Evolutionary conservation across 1,140 invertebrate genomes (phyloP), one percentile per base, ranked within the genome.

Genomic region (Ditylenchus dipsaci): DNA sequence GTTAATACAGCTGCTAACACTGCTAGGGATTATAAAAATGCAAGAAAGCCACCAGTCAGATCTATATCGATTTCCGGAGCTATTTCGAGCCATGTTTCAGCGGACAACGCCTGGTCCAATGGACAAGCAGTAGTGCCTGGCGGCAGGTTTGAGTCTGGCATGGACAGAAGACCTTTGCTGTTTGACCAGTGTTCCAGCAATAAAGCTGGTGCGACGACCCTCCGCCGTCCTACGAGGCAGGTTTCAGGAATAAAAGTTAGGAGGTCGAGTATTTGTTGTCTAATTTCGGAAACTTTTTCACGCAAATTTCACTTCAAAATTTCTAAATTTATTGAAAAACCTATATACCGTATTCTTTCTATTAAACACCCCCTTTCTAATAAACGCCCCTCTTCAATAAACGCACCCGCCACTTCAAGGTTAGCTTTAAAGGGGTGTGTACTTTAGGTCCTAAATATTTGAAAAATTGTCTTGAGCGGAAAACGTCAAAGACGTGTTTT

Each of bases 211-310:
- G 21, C 33, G 70, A 78, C 58, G 78, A 83, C 58, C 74, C 78
- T 13, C 78, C 81, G 7, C 81, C 81, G 1, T 69, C 78, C 1
- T 83, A 80, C 66, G 81, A 83, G 64, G 81, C 81, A 30, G 49
- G 29, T 69, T 21, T 1, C 1, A 73, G 45, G 26, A 1, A 26
- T 68, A 43, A 42, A 33, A n/a, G n/a, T n/a, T n/a, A n/a, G n/a
- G n/a, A n/a, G n/a, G n/a, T n/a, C n/a, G n/a, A n/a, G n/a, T n/a
- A n/a, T n/a, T n/a, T n/a, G n/a, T n/a, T n/a, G n/a, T n/a, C n/a
- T n/a, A n/a, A n/a, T n/a, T n/a, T n/a, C n/a, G n/a, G n/a, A n/a
- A n/a, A n/a, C n/a, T n/a, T n/a, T n/a, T n/a, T n/a, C n/a, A n/a
- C n/a, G n/a, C n/a, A n/a, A n/a, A n/a, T n/a, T n/a, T n/a, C n/a